Conservation (phyloP, 2,888 invertebrate genomes). For the Ectemnius continuus region DNA sequence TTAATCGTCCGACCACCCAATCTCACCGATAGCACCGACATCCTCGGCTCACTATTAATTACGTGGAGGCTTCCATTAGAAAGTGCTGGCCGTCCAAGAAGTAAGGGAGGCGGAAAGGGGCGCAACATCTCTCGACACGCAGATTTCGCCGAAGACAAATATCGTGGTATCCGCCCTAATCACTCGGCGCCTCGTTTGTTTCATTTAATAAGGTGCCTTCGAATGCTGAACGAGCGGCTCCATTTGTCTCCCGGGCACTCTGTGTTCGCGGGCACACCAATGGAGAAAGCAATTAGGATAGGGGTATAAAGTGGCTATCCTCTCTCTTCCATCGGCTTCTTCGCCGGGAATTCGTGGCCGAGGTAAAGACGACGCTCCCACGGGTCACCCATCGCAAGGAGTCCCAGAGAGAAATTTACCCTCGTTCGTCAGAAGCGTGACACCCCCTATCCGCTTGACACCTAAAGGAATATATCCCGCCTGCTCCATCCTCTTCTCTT, state of each 20-base stretch:
- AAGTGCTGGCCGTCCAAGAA: not conserved
- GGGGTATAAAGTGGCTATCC: conserved; percentile 30
- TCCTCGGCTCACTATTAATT: not conserved
- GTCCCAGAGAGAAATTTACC: conserved; percentile 64
- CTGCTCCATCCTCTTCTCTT: conserved; percentile 24
- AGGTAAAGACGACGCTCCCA: conserved; percentile 61
- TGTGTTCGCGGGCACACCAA: conserved; percentile 17
- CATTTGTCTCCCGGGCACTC: conserved; percentile 42
- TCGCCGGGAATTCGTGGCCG: conserved; percentile 46
- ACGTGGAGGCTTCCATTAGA: not conserved
- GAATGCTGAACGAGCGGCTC: conserved; percentile 22
- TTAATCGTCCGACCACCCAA: not conserved
- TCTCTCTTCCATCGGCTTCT: conserved; percentile 27
- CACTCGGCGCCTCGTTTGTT: conserved; percentile 24
- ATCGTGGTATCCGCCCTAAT: conserved; percentile 30
- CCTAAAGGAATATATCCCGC: conserved; percentile 39
- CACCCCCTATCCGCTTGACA: conserved; percentile 60
- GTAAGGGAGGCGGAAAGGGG: not conserved
- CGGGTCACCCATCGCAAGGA: conserved; percentile 59
- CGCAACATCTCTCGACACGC: conserved; percentile 1
- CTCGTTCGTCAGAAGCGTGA: conserved; percentile 68
- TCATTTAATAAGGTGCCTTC: conserved; percentile 42
- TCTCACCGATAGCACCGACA: too few relatives aligned
- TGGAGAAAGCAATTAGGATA: conserved; percentile 55
- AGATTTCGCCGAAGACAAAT: conserved; percentile 15